Conservation (phyloP, 2,797 vertebrate genomes). For the Eurystomus glaucurus region DNA sequence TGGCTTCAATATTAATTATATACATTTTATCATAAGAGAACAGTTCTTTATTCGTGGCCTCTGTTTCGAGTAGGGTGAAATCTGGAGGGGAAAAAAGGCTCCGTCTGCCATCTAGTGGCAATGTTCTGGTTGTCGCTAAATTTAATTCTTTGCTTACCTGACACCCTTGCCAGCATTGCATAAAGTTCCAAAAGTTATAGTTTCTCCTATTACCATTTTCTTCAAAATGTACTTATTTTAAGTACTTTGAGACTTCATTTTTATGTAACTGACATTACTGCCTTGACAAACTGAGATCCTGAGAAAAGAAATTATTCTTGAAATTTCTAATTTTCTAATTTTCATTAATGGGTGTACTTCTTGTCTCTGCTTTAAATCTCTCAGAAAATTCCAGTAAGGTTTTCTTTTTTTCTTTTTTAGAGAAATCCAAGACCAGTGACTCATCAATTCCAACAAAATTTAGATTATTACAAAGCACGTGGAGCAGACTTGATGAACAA, state of each 20-base stretch:
- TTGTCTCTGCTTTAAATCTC: neutral
- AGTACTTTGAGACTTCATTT: neutral
- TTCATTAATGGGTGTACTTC: neutral
- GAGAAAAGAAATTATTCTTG: neutral
- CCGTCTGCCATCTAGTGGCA: slow-evolving; percentile 83
- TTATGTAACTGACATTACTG: neutral
- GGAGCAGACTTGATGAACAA: slow-evolving; percentile 96
- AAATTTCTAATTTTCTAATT: neutral
- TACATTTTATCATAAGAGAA: neutral
- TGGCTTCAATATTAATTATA: neutral
- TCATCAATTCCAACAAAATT: slow-evolving; percentile 97
- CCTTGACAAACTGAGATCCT: neutral
- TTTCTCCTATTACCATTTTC: neutral
- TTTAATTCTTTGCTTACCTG: neutral
- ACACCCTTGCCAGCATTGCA: neutral
- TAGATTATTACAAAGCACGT: slow-evolving; percentile 97
- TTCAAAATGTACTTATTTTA: neutral
- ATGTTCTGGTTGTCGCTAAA: neutral
- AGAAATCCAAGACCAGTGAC: slow-evolving; percentile 94
- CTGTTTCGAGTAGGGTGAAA: neutral
- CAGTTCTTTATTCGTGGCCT: neutral
- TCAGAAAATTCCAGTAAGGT: neutral
- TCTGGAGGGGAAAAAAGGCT: slow-evolving; percentile 42
- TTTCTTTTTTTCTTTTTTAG: slow-evolving; percentile 74
- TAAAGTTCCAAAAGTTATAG: neutral